Percentiles rank a stretch among this genome's conserved stretches.
These are phyloP conservation scores for Notothenia coriiceps DNA, from an alignment of 2,113 vertebrate genomes.

Conservation along the genomic window DNA sequence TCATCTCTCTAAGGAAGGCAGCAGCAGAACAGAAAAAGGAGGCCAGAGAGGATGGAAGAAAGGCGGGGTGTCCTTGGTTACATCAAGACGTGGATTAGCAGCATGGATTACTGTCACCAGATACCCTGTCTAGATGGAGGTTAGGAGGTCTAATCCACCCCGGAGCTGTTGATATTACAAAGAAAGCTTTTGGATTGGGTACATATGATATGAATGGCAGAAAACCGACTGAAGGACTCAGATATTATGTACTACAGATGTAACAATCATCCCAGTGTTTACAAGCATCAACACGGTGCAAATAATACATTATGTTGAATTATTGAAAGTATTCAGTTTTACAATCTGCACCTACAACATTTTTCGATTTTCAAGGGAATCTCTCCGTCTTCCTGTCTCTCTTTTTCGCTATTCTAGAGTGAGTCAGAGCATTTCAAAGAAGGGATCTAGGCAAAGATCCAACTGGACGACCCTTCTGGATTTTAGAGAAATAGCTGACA, in stretches of 20 bases:
- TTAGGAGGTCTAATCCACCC: constrained; percentile 77
- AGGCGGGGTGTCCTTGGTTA: constrained; percentile 71
- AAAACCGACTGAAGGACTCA: constrained; percentile 22
- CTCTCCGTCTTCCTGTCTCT: constrained; percentile 7
- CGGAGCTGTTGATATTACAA: constrained; percentile 74
- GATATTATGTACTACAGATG: constrained; percentile 40
- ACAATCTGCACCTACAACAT: background rate
- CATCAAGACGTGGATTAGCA: constrained; percentile 80
- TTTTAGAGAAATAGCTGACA: constrained; percentile 75
- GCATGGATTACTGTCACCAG: constrained; percentile 81
- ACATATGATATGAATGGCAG: constrained; percentile 43
- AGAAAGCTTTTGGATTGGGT: constrained; percentile 54
- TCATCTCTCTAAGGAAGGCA: constrained; percentile 61
- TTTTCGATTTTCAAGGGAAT: constrained; percentile 5
- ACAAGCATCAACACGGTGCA: background rate
- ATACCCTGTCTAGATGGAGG: constrained; percentile 76
- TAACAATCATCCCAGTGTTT: constrained; percentile 30
- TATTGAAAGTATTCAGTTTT: constrained; percentile 4
- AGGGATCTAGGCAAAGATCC: constrained; percentile 64
- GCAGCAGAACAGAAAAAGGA: constrained; percentile 38
- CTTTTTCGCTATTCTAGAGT: constrained; percentile 27
- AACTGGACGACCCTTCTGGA: constrained; percentile 70
- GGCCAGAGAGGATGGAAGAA: constrained; percentile 51
- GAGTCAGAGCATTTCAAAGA: constrained; percentile 72
- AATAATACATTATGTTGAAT: constrained; percentile 35